Base-by-base conservation (phyloP, 2,888 invertebrate species). In the Drosophila pseudotalamancana region DNA sequence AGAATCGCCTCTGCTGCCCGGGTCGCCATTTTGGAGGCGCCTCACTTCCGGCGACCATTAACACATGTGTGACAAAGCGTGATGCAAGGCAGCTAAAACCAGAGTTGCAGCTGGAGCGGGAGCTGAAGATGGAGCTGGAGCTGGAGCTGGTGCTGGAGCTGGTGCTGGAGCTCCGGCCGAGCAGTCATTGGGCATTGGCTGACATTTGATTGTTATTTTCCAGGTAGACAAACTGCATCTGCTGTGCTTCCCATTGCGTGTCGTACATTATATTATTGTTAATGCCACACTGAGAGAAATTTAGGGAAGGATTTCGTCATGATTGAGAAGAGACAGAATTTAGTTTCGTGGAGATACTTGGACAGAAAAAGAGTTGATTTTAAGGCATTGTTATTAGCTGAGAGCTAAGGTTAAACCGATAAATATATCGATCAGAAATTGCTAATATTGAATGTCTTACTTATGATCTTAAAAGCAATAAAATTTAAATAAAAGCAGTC, bases 241-340 rank as follows among this genome's bases (percentile, higher is more conserved):
- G 84, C 50, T 79, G 59, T 73, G 83, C 68, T 84, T 88, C 87
- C 88, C 84, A 85, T 88, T 85, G 88, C 88, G 80, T 85, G 88
- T 86, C 67, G 63, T 82, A 78, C 72, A 84, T 87, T 84, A 80
- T 77, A 64, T 77, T 76, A 57, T 56, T 57, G 45, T 42, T 46
- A 18, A 37, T 25, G 46, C 19, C 46, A 21, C 76, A 72, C 72
- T 12, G 50, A 0, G 6, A 55, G 64, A 64, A 73, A 67, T n/a
- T n/a, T n/a, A n/a, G n/a, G n/a, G n/a, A n/a, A n/a, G n/a, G n/a
- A n/a, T n/a, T n/a, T n/a, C n/a, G n/a, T n/a, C n/a, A n/a, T n/a
- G n/a, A n/a, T n/a, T n/a, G 11, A 3, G 37, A 37, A 29, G 29
- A 3, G 29, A 29, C 29, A 29, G 11, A 1, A 29, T 8, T 29